Base-by-base conservation (phyloP, 2,797 vertebrate genomes). In the Thaleichthys pacificus region DNA sequence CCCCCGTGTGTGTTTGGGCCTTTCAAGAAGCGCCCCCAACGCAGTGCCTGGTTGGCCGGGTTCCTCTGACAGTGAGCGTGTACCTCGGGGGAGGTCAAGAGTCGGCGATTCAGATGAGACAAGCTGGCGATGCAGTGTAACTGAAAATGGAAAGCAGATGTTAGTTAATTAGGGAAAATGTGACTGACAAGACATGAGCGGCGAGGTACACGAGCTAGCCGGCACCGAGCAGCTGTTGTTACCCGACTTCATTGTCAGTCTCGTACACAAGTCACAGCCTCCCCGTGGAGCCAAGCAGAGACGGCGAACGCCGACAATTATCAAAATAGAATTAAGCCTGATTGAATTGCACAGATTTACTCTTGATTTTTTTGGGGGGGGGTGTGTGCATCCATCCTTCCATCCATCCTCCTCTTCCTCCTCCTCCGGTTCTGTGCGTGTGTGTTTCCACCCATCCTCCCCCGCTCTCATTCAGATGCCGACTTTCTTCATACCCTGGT, bases 91-190 rank as follows among this genome's bases (percentile, higher is more conserved):
- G 96, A 90, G 96, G 96, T 97, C 96, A 97, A 93, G 93, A 96
- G 96, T 96, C 96, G 89, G 66, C 90, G 93, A 96, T 95, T 97
- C 95, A 96, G 95, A 94, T 89, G 93, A 95, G 96, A 95, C 95
- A 95, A 96, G 96, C 95, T 95, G 96, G 95, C 92, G 91, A 94
- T 89, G 93, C 94, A 92, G 94, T 94, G 96, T 94, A 95, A 97
- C 96, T 91, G 94, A 94, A 96, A 95, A 93, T 95, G 91, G 94
- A 95, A 95, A 97, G 95, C 97, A 98, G 97, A 98, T 98, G 97
- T 98, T 98, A 94, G 91, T 96, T 98, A 98, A 98, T 98, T 98
- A 98, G 96, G 94, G 95, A 92, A 97, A 96, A 96, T 94, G 95
- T 96, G 96, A 97, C 93, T 98, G 97, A 98, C 97, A 98, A 97